Percentiles rank a stretch among this genome's conserved stretches.
These are phyloP conservation scores for Hyles vespertilio DNA, from an alignment of 1,140 invertebrate species.

Conservation along the genomic window DNA sequence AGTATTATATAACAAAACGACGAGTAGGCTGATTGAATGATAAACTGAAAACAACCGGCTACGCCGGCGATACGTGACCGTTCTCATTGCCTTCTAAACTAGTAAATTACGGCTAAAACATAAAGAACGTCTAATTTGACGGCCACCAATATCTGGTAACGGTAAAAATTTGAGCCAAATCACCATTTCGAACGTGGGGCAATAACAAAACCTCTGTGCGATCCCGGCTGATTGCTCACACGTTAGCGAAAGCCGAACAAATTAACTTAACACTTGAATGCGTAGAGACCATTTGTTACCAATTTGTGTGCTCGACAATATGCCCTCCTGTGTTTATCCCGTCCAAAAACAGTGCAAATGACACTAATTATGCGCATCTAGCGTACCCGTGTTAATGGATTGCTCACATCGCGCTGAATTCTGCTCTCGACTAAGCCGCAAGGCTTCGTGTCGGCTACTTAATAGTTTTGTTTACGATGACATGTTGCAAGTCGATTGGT, in stretches of 20 bases:
- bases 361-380: constrained; percentile 63
- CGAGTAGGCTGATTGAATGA: too few species aligned
- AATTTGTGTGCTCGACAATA: constrained; percentile 63
- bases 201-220: constrained; percentile 28
- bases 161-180: constrained; percentile 29
- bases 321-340: constrained; percentile 66
- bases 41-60: too few species aligned
- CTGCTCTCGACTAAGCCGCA: constrained; percentile 9
- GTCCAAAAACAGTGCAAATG: constrained; percentile 68
- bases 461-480: too few species aligned
- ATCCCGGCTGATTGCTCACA: constrained; percentile 53
- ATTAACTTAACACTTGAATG: constrained; percentile 65
- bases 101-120: constrained; percentile 9
- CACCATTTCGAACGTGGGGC: constrained; percentile 19
- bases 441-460: too few species aligned
- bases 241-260: constrained; percentile 69
- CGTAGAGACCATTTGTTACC: constrained; percentile 60
- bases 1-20: too few species aligned
- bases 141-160: constrained; percentile 25
- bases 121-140: constrained; percentile 15
- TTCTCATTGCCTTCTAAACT: neutral
- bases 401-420: constrained; percentile 54
- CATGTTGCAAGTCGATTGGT: too few species aligned
- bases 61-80: too few species aligned
- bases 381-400: constrained; percentile 57